Conservation (phyloP, 2,888 invertebrate genomes). For the Eilema griseolum region DNA sequence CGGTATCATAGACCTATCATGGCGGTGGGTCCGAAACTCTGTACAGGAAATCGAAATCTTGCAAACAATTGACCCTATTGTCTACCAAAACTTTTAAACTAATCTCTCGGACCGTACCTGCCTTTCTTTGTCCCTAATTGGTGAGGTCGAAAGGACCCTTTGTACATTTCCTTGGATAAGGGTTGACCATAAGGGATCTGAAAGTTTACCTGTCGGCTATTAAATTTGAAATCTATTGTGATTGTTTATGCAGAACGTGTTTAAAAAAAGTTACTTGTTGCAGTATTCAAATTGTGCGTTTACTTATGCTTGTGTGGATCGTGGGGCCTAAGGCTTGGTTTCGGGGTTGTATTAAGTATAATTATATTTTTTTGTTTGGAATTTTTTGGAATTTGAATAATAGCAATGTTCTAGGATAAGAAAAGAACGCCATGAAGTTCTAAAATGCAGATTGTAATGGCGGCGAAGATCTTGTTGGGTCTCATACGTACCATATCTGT, state of each 20-base stretch:
- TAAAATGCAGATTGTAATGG: too few relatives aligned
- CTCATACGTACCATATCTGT: too few relatives aligned
- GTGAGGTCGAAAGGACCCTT: conserved; percentile 38
- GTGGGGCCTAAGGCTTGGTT: not conserved
- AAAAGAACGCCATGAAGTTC: too few relatives aligned
- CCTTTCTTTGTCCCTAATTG: conserved; percentile 52
- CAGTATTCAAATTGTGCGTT: not conserved
- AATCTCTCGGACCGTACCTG: conserved; percentile 50
- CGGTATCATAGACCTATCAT: not conserved
- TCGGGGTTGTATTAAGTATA: not conserved
- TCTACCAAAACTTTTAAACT: conserved; percentile 53
- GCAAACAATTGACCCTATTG: conserved; percentile 57
- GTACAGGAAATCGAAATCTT: conserved; percentile 48
- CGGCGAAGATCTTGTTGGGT: too few relatives aligned
- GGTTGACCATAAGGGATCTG: conserved; percentile 48
- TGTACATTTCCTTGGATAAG: conserved; percentile 42
- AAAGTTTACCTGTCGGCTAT: conserved; percentile 45
- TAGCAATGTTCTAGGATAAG: too few relatives aligned
- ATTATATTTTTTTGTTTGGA: not conserved
- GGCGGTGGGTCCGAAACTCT: conserved; percentile 55
- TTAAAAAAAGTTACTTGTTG: not conserved
- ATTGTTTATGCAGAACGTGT: conserved; percentile 24
- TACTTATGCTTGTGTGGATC: not conserved
- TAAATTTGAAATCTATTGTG: conserved; percentile 38
- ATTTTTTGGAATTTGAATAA: not conserved